These are phyloP conservation scores for Platalea minor DNA, from an alignment of 2,797 vertebrate genomes.

Conservation along the genomic window DNA sequence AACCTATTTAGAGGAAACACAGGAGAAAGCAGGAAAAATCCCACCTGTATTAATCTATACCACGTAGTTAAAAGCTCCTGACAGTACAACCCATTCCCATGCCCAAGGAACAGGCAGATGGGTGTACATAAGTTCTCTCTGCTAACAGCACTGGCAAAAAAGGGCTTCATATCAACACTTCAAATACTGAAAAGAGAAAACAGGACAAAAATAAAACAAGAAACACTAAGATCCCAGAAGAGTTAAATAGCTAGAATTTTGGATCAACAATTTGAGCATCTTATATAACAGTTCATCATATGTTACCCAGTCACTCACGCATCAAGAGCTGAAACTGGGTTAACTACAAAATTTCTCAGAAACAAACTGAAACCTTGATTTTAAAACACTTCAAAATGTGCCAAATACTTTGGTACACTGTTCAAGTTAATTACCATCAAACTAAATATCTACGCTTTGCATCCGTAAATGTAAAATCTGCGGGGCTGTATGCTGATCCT, in stretches of 20 bases:
- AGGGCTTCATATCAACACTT: conserved; percentile 62
- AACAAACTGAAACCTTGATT: conserved; percentile 50
- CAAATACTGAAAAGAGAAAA: conserved; percentile 61
- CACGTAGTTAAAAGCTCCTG: background rate
- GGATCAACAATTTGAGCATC: conserved; percentile 63
- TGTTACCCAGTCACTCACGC: conserved; percentile 53
- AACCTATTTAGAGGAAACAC: background rate
- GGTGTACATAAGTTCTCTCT: conserved; percentile 43
- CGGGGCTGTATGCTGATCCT: background rate
- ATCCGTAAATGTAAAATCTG: background rate
- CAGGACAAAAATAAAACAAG: conserved; percentile 65
- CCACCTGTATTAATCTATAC: conserved; percentile 13
- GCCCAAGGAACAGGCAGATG: conserved; percentile 52
- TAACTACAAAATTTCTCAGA: conserved; percentile 57
- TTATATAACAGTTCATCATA: conserved; percentile 66
- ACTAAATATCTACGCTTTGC: background rate
- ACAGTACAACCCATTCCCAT: background rate
- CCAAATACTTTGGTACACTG: background rate
- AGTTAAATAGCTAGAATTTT: conserved; percentile 65
- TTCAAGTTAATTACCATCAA: conserved; percentile 33
- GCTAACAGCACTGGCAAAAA: conserved; percentile 53
- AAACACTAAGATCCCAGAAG: conserved; percentile 58
- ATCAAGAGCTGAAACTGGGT: conserved; percentile 63
- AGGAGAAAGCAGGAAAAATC: background rate
- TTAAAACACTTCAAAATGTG: conserved; percentile 51